Percentiles rank a stretch among this genome's conserved stretches.
These are phyloP conservation scores for Pantala flavescens DNA, from an alignment of 1,140 invertebrate species.

Conservation along the genomic window DNA sequence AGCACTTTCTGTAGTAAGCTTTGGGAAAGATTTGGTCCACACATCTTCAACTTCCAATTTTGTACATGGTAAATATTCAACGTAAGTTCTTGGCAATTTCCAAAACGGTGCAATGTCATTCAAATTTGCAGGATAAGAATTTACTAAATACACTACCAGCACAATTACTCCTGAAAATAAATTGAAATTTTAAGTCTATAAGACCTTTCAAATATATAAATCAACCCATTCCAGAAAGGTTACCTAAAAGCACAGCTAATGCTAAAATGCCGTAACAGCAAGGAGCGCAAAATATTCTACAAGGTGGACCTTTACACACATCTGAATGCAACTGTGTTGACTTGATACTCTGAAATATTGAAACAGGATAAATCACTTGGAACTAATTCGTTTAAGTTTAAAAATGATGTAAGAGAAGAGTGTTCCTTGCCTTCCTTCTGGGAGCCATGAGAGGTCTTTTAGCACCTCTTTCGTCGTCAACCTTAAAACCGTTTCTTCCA, in stretches of 20 bases:
- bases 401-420: no score
- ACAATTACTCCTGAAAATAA: constrained; percentile 43
- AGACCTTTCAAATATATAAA: no score
- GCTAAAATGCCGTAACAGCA: constrained; percentile 50
- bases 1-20: constrained; percentile 64
- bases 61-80: constrained; percentile 48
- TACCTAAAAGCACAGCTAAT: constrained; percentile 41
- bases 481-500: constrained; percentile 50
- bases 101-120: constrained; percentile 46
- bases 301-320: constrained; percentile 40
- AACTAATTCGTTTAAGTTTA: no score
- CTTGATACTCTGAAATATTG: neutral
- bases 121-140: constrained; percentile 50
- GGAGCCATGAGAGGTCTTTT: constrained; percentile 66
- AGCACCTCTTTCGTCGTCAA: constrained; percentile 55
- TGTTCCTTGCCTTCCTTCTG: constrained; percentile 37
- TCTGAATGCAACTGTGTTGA: constrained; percentile 14
- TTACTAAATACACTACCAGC: constrained; percentile 52
- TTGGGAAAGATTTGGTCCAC: constrained; percentile 61
- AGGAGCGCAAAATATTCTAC: constrained; percentile 44
- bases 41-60: constrained; percentile 53
- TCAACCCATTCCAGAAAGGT: constrained; percentile 12
- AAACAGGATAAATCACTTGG: neutral
- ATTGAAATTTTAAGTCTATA: neutral
- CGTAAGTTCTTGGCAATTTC: constrained; percentile 29